phyloP scores from a whole-genome alignment of 2,888 invertebrate genomes.

The Rhodophaea formosa region DNA sequence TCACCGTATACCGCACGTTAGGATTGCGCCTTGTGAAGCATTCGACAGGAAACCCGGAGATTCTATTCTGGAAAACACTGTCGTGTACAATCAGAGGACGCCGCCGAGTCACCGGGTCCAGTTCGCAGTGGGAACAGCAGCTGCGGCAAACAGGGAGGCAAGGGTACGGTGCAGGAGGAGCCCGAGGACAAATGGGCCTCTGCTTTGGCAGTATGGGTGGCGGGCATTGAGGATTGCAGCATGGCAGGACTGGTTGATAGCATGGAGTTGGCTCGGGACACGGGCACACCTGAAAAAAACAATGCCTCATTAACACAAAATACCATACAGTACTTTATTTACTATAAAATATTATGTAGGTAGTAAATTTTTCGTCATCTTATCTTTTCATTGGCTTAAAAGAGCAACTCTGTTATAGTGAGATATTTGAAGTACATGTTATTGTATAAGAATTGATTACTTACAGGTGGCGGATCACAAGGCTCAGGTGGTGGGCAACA shows the following conservation, averaged over 20 bases:
- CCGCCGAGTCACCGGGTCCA: conserved; percentile 81
- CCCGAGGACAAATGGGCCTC: conserved; percentile 69
- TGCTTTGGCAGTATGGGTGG: conserved; percentile 75
- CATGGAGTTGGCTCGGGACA: conserved; percentile 68
- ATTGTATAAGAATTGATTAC: conserved; percentile 11
- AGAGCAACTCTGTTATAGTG: too few species aligned
- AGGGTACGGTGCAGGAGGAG: conserved; percentile 69
- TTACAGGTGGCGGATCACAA: conserved; percentile 70
- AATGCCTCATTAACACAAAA: not conserved
- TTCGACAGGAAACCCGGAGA: conserved; percentile 52
- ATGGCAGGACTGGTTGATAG: conserved; percentile 68
- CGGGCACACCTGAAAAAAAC: conserved; percentile 54
- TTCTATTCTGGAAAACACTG: conserved; percentile 65
- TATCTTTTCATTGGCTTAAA: too few species aligned
- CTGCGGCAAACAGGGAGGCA: conserved; percentile 73
- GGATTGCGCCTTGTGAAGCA: conserved; percentile 50
- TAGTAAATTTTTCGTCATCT: too few species aligned
- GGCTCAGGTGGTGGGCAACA: conserved; percentile 69
- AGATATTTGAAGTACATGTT: too few species aligned
- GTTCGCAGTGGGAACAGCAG: conserved; percentile 61
- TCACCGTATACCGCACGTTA: conserved; percentile 55
- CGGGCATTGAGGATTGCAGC: conserved; percentile 76
- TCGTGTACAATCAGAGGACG: conserved; percentile 81
- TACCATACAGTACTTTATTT: not conserved
- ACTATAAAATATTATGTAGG: too few species aligned